Evolutionary conservation across 1,140 invertebrate species (phyloP).

Genomic region (Lerema accius): DNA sequence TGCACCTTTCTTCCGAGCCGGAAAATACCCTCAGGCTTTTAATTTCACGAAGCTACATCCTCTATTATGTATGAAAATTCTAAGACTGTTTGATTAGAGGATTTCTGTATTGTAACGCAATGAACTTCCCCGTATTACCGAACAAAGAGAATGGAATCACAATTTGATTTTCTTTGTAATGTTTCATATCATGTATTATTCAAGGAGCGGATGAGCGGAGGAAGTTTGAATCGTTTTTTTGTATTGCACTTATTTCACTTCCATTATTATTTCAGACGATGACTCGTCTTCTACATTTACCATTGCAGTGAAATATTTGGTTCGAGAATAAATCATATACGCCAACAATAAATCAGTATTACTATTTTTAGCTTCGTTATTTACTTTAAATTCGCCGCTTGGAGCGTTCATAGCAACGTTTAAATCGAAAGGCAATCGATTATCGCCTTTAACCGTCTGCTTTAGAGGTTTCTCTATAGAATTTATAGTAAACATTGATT

Average conservation of each 20-base stretch:
- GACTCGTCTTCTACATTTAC: conserved; percentile 17
- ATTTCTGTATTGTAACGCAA: conserved; percentile 33
- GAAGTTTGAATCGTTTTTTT: conserved; percentile 16
- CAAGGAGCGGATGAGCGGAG: conserved; percentile 18
- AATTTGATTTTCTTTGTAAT: conserved; percentile 31
- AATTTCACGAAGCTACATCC: conserved; percentile 62
- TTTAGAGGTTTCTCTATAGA: conserved; percentile 15
- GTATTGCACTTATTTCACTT: conserved; percentile 22
- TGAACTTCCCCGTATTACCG: conserved; percentile 9
- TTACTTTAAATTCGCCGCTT: conserved; percentile 23
- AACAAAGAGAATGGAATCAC: conserved; percentile 26
- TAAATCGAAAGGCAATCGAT: conserved; percentile 20
- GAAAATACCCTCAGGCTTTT: conserved; percentile 57
- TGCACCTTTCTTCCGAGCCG: conserved; percentile 34
- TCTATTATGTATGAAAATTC: conserved; percentile 70
- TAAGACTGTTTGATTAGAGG: conserved; percentile 62
- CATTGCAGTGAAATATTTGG: conserved; percentile 16
- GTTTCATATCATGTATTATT: conserved; percentile 31
- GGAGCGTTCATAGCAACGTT: background rate
- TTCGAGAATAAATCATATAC: conserved; percentile 10
- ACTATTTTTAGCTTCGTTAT: conserved; percentile 26
- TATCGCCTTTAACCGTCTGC: conserved; percentile 31
- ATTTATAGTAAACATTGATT: conserved; percentile 37
- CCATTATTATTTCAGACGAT: conserved; percentile 7
- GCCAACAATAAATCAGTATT: conserved; percentile 23